Conservation (phyloP, 2,797 vertebrate genomes). For the Paedocypris micromegethes region DNA sequence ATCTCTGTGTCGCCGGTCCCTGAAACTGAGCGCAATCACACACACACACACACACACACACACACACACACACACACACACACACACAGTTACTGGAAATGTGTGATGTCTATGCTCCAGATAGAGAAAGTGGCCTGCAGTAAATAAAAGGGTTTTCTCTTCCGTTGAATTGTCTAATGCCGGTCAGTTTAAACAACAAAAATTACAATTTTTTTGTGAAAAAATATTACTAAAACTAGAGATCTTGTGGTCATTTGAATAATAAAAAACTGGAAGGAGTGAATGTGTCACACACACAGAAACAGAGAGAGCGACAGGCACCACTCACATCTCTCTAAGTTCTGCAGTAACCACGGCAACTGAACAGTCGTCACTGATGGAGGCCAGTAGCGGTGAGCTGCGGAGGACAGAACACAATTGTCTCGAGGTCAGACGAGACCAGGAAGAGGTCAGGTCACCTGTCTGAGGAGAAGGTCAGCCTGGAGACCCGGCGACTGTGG, state of each 20-base stretch:
- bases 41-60: background rate
- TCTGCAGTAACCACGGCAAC: constrained; percentile 80
- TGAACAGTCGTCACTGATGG: constrained; percentile 89
- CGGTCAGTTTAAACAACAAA: no score
- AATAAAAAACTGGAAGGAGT: no score
- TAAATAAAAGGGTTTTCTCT: no score
- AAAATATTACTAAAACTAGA: no score
- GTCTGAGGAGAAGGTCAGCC: constrained; percentile 82
- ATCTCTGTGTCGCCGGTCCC: constrained; percentile 81
- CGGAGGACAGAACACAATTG: constrained; percentile 9
- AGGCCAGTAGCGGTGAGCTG: constrained; percentile 80
- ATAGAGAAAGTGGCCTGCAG: no score
- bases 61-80: background rate
- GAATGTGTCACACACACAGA: no score
- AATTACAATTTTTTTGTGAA: no score
- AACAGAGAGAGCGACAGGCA: background rate
- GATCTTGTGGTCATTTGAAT: no score
- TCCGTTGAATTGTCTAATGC: no score
- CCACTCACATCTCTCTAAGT: constrained; percentile 84
- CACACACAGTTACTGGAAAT: no score
- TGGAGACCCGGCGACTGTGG: constrained; percentile 75
- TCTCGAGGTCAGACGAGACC: background rate
- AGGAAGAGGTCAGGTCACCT: constrained; percentile 62
- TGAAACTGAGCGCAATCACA: constrained; percentile 63
- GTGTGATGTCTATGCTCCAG: no score